Percentiles rank a stretch among this genome's conserved stretches.
These are phyloP conservation scores for Atta cephalotes DNA, from an alignment of 1,140 invertebrate species.

Conservation along the genomic window DNA sequence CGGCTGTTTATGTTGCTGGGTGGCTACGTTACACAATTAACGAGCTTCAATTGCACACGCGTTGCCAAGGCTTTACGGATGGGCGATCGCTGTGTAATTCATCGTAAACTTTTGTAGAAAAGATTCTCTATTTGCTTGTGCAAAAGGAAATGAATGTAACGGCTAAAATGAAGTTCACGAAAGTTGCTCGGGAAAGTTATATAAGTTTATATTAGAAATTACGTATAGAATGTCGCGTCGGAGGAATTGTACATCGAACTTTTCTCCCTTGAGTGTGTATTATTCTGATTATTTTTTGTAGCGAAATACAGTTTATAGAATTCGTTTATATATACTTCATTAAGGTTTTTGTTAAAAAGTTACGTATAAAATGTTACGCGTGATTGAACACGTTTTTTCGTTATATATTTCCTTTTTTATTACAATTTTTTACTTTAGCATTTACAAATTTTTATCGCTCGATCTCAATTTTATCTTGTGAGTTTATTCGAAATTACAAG, in stretches of 20 bases:
- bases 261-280: not conserved
- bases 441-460: not conserved
- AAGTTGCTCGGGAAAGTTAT: conserved; percentile 11
- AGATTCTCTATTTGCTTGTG: not conserved
- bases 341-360: not conserved
- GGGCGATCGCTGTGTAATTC: not conserved
- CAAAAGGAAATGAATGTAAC: conserved; percentile 2
- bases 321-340: not conserved
- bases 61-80: not conserved
- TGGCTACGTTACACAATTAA: conserved; percentile 44
- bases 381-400: not conserved
- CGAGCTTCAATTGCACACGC: conserved; percentile 20
- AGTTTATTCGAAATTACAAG: not conserved
- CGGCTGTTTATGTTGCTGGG: conserved; percentile 27
- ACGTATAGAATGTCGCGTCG: not conserved
- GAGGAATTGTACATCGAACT: not conserved
- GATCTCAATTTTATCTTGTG: not conserved
- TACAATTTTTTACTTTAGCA: not conserved
- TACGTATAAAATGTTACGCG: not conserved
- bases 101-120: not conserved
- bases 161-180: conserved; percentile 4
- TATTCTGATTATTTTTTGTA: not conserved
- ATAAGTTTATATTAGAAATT: conserved; percentile 36
- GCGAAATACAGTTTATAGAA: not conserved
- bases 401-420: not conserved